Conservation (phyloP, 2,888 invertebrate species). For the Cheiracanthium punctorium region DNA sequence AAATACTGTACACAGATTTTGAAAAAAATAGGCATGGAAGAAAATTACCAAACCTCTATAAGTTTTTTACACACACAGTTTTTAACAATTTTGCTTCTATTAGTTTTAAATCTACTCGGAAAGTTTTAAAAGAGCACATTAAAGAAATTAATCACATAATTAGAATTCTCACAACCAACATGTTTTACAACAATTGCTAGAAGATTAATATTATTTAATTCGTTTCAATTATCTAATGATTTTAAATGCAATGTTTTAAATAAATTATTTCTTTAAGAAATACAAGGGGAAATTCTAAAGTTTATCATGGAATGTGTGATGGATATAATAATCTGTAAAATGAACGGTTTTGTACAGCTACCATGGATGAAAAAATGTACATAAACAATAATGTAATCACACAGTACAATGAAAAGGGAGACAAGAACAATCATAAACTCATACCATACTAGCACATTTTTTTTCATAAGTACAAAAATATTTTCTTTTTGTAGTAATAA, state of each 20-base stretch:
- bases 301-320: neutral
- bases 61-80: too few relatives aligned
- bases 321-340: neutral
- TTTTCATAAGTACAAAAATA: conserved; percentile 13
- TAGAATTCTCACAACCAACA: too few relatives aligned
- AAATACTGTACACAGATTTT: too few relatives aligned
- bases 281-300: neutral
- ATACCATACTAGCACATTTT: neutral
- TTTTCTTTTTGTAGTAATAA: neutral
- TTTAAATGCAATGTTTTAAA: neutral
- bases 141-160: too few relatives aligned
- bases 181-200: too few relatives aligned
- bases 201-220: too few relatives aligned
- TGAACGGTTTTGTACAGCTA: neutral
- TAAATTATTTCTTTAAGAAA: neutral
- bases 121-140: too few relatives aligned
- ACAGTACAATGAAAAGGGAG: neutral
- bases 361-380: neutral
- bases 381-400: neutral
- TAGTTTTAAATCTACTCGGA: too few relatives aligned
- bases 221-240: neutral
- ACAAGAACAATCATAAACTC: conserved; percentile 6
- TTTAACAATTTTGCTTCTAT: too few relatives aligned
- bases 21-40: too few relatives aligned
- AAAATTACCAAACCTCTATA: too few relatives aligned